These are phyloP conservation scores for Brachypodius melanocephalos DNA, from an alignment of 2,113 vertebrate genomes.

Conservation along the genomic window DNA sequence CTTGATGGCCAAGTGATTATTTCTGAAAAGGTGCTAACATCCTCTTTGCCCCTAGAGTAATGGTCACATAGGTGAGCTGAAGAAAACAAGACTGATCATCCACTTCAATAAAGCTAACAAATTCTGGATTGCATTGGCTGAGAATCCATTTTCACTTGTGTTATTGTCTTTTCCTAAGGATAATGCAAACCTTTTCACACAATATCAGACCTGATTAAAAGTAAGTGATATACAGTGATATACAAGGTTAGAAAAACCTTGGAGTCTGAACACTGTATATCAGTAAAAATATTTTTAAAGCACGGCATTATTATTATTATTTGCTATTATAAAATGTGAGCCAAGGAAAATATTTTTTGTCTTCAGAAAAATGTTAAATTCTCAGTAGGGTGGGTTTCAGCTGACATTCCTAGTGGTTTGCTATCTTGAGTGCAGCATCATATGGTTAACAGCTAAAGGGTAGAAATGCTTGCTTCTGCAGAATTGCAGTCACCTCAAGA, in stretches of 20 bases:
- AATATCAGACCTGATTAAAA: background rate
- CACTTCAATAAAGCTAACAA: background rate
- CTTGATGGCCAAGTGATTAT: background rate
- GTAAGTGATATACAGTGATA: background rate
- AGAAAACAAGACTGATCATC: background rate
- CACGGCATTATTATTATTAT: background rate
- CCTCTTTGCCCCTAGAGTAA: background rate
- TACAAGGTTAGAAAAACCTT: background rate
- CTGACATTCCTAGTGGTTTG: background rate
- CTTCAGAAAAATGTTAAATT: background rate
- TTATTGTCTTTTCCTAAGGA: background rate
- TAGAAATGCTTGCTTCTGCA: background rate
- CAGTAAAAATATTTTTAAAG: background rate
- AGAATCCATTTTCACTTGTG: background rate
- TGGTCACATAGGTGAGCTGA: background rate
- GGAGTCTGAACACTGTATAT: too few relatives aligned
- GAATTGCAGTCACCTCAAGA: background rate
- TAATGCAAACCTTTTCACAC: background rate
- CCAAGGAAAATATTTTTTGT: conserved; percentile 30
- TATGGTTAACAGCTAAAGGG: background rate
- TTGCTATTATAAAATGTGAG: background rate
- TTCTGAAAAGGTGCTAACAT: background rate
- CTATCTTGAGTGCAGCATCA: background rate
- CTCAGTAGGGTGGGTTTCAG: background rate
- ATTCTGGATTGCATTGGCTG: background rate